Conservation (phyloP, 2,888 invertebrate species). For the Lumbricus terrestris region DNA sequence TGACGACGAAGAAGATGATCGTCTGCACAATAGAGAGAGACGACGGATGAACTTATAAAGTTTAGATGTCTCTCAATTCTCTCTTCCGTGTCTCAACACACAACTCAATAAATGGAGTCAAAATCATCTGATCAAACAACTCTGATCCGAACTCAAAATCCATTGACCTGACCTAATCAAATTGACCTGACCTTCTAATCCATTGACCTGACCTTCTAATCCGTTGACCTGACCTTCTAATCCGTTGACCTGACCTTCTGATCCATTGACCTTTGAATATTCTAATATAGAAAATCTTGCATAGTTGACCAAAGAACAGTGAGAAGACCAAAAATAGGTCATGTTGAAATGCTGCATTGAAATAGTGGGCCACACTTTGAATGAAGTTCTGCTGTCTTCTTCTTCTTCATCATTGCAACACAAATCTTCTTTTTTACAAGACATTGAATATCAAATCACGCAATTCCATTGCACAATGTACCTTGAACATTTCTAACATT, state of each 20-base stretch:
- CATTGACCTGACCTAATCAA: not conserved
- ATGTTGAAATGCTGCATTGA: not conserved
- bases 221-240: too few relatives aligned
- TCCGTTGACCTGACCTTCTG: not conserved
- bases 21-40: too few relatives aligned
- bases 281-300: not conserved
- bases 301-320: not conserved
- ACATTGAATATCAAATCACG: too few relatives aligned
- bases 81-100: too few relatives aligned
- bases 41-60: too few relatives aligned
- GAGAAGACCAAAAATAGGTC: not conserved
- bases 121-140: too few relatives aligned
- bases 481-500: not conserved
- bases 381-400: too few relatives aligned
- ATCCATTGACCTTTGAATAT: not conserved
- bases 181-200: too few relatives aligned
- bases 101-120: not conserved
- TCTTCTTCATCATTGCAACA: too few relatives aligned
- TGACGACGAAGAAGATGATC: not conserved
- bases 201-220: too few relatives aligned
- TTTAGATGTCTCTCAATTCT: too few relatives aligned
- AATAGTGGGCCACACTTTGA: not conserved
- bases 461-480: not conserved
- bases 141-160: not conserved
- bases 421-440: too few relatives aligned